Percentiles rank a stretch among this genome's conserved stretches.
These are phyloP conservation scores for Ferdinandea cuprea DNA, from an alignment of 2,888 invertebrate species.

Conservation along the genomic window DNA sequence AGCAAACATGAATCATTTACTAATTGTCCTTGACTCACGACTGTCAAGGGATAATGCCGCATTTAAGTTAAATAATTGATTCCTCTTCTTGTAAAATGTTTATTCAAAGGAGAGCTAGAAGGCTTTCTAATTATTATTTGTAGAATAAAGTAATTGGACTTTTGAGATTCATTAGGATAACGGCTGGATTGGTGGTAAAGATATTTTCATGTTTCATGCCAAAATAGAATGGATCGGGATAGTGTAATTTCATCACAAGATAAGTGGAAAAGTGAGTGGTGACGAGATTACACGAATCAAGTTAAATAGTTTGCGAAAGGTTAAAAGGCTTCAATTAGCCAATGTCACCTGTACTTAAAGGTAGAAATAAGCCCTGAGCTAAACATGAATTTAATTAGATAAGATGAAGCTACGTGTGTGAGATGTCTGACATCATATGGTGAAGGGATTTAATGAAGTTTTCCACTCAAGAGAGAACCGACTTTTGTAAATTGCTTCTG, in stretches of 20 bases:
- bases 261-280: neutral
- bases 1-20: constrained; percentile 13
- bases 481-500: neutral
- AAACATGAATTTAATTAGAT: neutral
- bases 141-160: constrained; percentile 30
- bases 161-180: constrained; percentile 17
- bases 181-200: neutral
- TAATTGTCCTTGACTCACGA: constrained; percentile 13
- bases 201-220: neutral
- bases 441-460: neutral
- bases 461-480: neutral
- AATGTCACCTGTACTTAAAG: neutral
- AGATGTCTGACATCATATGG: neutral
- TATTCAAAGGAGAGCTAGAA: too few relatives aligned
- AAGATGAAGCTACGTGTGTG: neutral
- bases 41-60: constrained; percentile 3
- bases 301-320: constrained; percentile 3
- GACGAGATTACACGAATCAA: constrained; percentile 18
- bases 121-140: constrained; percentile 14
- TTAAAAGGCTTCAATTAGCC: constrained; percentile 26
- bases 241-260: neutral
- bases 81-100: neutral
- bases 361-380: neutral
- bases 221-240: neutral
- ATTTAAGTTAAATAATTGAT: constrained; percentile 34